Evolutionary conservation across 64 coral and sea anemone species (phyloP).

Genomic region (Stylophora pistillata): DNA sequence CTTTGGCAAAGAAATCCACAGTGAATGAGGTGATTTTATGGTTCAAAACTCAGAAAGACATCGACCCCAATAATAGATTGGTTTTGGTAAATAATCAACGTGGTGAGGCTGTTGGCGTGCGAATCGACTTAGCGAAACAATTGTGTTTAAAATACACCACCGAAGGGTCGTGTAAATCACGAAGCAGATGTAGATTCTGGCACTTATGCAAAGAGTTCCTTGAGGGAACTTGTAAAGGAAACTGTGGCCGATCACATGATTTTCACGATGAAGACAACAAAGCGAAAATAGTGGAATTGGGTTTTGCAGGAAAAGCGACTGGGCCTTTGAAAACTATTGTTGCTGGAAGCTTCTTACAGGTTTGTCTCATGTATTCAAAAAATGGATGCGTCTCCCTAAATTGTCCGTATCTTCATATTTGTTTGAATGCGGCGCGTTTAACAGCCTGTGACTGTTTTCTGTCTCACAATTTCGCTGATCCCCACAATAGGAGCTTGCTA

Average conservation of each 20-base stretch:
- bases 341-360: constrained; percentile 13
- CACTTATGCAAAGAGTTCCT: constrained; percentile 56
- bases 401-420: constrained; percentile 52
- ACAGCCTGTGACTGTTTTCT: not conserved
- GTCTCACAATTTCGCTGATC: constrained; percentile 5
- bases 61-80: not conserved
- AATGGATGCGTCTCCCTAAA: not conserved
- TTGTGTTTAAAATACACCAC: constrained; percentile 39
- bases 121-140: constrained; percentile 21
- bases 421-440: not conserved
- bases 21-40: not conserved
- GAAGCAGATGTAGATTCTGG: constrained; percentile 15
- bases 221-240: constrained; percentile 30
- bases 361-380: constrained; percentile 45
- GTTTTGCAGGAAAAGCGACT: constrained; percentile 21
- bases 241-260: constrained; percentile 50
- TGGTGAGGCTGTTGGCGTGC: not conserved
- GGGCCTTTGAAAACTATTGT: not conserved
- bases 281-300: constrained; percentile 12
- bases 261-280: constrained; percentile 53
- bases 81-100: not conserved
- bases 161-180: constrained; percentile 19
- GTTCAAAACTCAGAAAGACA: not conserved
- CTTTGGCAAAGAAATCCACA: constrained; percentile 21
- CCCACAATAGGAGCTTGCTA: constrained; percentile 32